Evolutionary conservation across 1,140 invertebrate genomes (phyloP), one percentile per base, ranked within the genome.

Genomic region (Spodoptera frugiperda): DNA sequence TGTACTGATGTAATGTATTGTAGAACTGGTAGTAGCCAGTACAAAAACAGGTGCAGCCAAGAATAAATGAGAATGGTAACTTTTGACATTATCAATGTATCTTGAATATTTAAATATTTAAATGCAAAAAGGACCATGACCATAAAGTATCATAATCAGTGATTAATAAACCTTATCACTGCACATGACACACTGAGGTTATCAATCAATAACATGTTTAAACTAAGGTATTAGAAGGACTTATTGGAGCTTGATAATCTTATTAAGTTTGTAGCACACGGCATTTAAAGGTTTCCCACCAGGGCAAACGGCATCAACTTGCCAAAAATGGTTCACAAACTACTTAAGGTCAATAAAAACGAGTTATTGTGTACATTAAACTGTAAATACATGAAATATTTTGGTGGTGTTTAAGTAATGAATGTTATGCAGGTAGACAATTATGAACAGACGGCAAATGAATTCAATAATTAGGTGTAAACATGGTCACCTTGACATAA

Each of bases 281-380:
- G 85, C 86, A 91, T 86, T 83, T 80, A 80, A 84, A 81, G 86
- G 82, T 87, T 84, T 82, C 83, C 82, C 82, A 83, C 91, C 86
- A 88, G 78, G 91, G 88, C 84, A 81, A 88, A 84, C 88, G 82
- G 87, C 85, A 84, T 63, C 78, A 12, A 83, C 61, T 73, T 51
- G 25, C 78, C 78, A 84, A 87, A 87, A 81, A 81, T 74, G 83
- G 79, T 49, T 67, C 46, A 49, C 17, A 55, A 74, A 61, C 9
- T 0, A 39, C 63, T 54, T 9, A 70, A 33, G 30, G 49, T 54
- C 67, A 70, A 46, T 72, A 57, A 72, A 72, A 59, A 63, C 33
- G 19, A 59, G 44, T 44, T 30, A 48, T 48, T 9, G 25, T 74
- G 70, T n/a, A 46, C 19, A 48, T 48, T 15, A 51, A 48, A 48